Evolutionary conservation across 35 echinoderm and acorn worm genomes (phyloP), one percentile per base, ranked within the genome.

Genomic region (Hemicentrotus pulcherrimus): DNA sequence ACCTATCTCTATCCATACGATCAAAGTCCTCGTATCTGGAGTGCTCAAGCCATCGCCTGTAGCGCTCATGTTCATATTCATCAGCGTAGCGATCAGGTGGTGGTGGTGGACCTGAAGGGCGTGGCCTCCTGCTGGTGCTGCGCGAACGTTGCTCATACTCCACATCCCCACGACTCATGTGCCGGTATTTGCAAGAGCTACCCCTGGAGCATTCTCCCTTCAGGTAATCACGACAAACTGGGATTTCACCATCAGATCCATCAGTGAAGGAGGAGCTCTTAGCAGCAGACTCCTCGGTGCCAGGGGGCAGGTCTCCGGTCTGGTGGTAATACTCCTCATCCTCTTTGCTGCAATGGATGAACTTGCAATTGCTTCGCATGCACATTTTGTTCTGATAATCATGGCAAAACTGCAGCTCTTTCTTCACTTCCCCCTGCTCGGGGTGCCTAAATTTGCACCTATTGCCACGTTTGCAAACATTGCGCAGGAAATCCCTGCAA

Each of bases 401-500:
- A 86, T 99, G 98, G 92, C 98, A 99, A 95, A 99, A 99, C 41
- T 55, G 48, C 28, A 85, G 45, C 86, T 96, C 94, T 94, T 95
- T 71, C 78, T 95, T 96, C 32, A 87, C 94, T 91, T 99, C 94
- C 12, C 70, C 91, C 33, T 97, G 94, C 32, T 99, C 97, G 16
- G 98, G 98, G 86, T 99, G 98, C 71, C 92, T 94, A 91, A 95
- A 99, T 70, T 98, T 99, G 94, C 98, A 99, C 91, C 92, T 98
- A 91, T 96, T 95, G 94, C 98, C 98, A 50, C 97, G 96, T 86
- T 91, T 96, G 95, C 98, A 99, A 47, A 99, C 98, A 95, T 97
- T 97, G 78, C 98, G 98, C 97, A 97, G 94, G 95, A 92, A 99
- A 96, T 99, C 98, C 61, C 98, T 96, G 94, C 98, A 99, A 41